Evolutionary conservation across 2,888 invertebrate genomes (phyloP), one percentile per base, ranked within the genome.

Genomic region (Dynastes tityus): DNA sequence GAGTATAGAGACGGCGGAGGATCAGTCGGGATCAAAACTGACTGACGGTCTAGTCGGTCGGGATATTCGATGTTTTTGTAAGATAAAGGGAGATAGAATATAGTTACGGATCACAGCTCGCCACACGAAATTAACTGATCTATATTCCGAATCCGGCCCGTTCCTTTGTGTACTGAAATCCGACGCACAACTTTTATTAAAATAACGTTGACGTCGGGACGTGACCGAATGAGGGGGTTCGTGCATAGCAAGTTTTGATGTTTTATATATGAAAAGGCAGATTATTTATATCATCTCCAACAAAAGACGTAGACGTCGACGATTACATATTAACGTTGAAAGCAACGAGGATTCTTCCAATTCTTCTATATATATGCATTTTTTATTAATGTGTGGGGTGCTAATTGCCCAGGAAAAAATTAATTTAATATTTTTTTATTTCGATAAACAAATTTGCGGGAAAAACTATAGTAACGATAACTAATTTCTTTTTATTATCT

Each of bases 91-190:
- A 73, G 73, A 73, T 58, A 45, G 73, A 58, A 73, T 73, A 58
- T 58, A 73, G 73, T 73, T 73, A 40, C 58, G 73, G 73, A 73
- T 73, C 73, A 61, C 73, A 73, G 58, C 73, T 73, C 73, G 73
- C 73, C 73, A 61, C 45, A 76, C 65, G 73, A 78, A 78, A 78
- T 78, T 78, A 78, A 73, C 78, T 78, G 78, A 71, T 78, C 78
- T 73, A 78, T 78, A 78, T 78, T 78, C 78, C 51, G 78, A 73
- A 51, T 71, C 51, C 67, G 27, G 53, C 65, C 67, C 76, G 78
- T 63, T 78, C 78, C 78, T 78, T 78, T 73, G 73, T 78, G 78
- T 78, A 71, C 71, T 27, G 64, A 73, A 78, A 71, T 70, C 78
- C 71, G 64, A 64, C 78, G 71, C 70, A 71, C 64, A 78, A 78